Evolutionary conservation across 2,888 invertebrate genomes (phyloP).

Genomic region (Crocallis elinguaria): DNA sequence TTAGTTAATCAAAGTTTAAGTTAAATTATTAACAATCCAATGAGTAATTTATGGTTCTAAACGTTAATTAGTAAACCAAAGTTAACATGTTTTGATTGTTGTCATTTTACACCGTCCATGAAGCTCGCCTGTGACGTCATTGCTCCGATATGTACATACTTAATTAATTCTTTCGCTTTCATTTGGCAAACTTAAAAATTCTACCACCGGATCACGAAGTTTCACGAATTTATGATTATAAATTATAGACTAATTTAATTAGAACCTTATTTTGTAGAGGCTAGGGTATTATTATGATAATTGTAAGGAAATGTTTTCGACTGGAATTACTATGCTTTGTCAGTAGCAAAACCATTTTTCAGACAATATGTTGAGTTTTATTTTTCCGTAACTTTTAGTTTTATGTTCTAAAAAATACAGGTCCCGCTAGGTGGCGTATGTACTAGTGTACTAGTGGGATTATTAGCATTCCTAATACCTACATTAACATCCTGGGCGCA

Average conservation of each 20-base stretch:
- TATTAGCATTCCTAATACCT: slow-evolving; percentile 26
- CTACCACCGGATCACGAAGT: not conserved
- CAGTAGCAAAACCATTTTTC: too few relatives aligned
- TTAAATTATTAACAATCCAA: too few relatives aligned
- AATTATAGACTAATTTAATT: not conserved
- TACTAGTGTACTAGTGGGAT: not conserved
- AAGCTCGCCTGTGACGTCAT: not conserved
- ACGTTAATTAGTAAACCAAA: not conserved
- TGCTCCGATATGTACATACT: not conserved
- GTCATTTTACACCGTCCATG: too few relatives aligned
- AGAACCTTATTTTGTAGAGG: not conserved
- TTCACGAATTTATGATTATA: too few relatives aligned
- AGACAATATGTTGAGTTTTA: too few relatives aligned
- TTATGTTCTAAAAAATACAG: too few relatives aligned
- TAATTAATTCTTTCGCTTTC: not conserved
- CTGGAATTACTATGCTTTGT: too few relatives aligned
- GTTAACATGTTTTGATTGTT: not conserved
- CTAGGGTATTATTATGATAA: too few relatives aligned
- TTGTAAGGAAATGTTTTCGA: too few relatives aligned
- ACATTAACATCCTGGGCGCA: slow-evolving; percentile 32
- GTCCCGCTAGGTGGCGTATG: not conserved
- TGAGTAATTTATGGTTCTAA: too few relatives aligned
- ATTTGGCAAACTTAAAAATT: not conserved
- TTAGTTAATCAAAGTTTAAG: too few relatives aligned
- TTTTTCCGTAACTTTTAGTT: too few relatives aligned